Conservation (phyloP, 1,140 invertebrate genomes). For the Pinna nobilis region DNA sequence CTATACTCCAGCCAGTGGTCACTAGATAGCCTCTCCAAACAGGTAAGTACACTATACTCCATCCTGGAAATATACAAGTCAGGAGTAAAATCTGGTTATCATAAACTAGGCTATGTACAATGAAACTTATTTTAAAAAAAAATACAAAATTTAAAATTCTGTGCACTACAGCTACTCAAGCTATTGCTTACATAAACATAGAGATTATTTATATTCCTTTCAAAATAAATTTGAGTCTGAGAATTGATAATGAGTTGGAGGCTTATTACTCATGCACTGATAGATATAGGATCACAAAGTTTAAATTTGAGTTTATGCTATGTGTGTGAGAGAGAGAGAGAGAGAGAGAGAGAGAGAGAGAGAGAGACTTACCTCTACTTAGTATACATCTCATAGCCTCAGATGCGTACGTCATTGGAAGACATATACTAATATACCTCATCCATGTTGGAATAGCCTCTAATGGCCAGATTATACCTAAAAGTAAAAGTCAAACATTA, state of each 20-base stretch:
- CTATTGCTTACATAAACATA: too few relatives aligned
- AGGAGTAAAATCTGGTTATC: background rate
- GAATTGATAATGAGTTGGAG: too few relatives aligned
- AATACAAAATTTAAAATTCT: background rate
- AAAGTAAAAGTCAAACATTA: slow-evolving; percentile 45
- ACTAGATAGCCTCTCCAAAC: slow-evolving; percentile 93
- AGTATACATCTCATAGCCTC: slow-evolving; percentile 91
- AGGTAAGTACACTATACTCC: slow-evolving; percentile 86
- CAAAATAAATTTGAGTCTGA: too few relatives aligned
- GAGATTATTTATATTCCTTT: too few relatives aligned
- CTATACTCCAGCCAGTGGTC: slow-evolving; percentile 84
- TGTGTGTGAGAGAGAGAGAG: background rate
- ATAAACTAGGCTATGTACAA: background rate
- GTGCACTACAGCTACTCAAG: background rate
- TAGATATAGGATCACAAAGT: too few relatives aligned
- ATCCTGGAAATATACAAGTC: slow-evolving; percentile 70
- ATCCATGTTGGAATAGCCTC: slow-evolving; percentile 93
- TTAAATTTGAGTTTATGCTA: too few relatives aligned
- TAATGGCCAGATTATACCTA: slow-evolving; percentile 93
- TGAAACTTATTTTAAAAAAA: too few relatives aligned
- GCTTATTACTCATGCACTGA: too few relatives aligned
- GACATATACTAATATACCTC: slow-evolving; percentile 86
- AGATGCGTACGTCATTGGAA: slow-evolving; percentile 93
- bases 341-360: background rate
- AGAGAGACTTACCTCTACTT: slow-evolving; percentile 81